Percentiles rank a stretch among this genome's conserved stretches.
phyloP scores from a whole-genome alignment of 2,888 invertebrate species.

The Holacanthella duospinosa region DNA sequence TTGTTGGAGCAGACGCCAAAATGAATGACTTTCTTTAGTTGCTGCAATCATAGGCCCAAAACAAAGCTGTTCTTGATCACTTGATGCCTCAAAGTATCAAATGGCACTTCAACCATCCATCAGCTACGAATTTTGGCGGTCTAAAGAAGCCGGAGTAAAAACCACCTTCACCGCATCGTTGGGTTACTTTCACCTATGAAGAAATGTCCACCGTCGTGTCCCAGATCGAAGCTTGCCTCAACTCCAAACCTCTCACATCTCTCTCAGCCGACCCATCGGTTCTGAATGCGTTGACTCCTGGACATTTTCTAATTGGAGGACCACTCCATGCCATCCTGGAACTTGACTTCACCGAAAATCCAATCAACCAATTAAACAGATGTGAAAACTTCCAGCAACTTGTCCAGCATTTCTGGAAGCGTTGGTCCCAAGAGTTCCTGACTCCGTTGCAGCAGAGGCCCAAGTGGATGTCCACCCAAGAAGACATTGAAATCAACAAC shows the following conservation, averaged over 20 bases:
- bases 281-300: constrained; percentile 35
- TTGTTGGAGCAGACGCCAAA: constrained; percentile 24
- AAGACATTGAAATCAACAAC: constrained; percentile 1
- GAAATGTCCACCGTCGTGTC: too few relatives aligned
- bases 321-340: constrained; percentile 22
- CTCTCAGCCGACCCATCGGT: constrained; percentile 32
- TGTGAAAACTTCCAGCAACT: constrained; percentile 18
- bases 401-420: constrained; percentile 16
- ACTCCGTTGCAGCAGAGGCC: constrained; percentile 14
- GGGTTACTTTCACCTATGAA: too few relatives aligned
- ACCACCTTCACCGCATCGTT: too few relatives aligned
- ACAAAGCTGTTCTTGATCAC: too few relatives aligned
- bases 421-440: constrained; percentile 6
- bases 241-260: constrained; percentile 30
- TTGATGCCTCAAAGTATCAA: too few relatives aligned
- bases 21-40: too few relatives aligned
- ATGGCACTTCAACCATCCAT: too few relatives aligned
- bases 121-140: too few relatives aligned
- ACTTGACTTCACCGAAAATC: constrained; percentile 1
- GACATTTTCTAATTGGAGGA: constrained; percentile 38
- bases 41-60: too few relatives aligned
- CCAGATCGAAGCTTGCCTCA: neutral
- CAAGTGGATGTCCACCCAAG: constrained; percentile 10
- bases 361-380: constrained; percentile 6
- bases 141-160: too few relatives aligned